A percentile compares a stretch with the other conserved stretches of the same genome.
These are phyloP conservation scores for Anarrhichthys ocellatus DNA, from an alignment of 2,113 vertebrate species.

Conservation along the genomic window DNA sequence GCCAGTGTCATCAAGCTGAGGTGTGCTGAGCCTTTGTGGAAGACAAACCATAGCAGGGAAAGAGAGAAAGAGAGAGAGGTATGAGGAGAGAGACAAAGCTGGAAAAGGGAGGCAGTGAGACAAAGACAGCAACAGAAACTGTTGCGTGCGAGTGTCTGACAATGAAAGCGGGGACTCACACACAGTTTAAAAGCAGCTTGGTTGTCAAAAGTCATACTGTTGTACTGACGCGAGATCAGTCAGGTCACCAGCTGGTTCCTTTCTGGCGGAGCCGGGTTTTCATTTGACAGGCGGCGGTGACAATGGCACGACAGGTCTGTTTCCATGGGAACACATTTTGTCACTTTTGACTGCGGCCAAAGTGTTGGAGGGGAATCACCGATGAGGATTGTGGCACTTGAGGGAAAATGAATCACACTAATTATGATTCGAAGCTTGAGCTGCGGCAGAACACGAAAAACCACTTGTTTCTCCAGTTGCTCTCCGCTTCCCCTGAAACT, in stretches of 20 bases:
- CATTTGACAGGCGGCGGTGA: conserved; percentile 71
- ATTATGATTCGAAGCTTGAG: conserved; percentile 71
- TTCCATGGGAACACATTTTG: conserved; percentile 79
- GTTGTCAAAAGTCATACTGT: conserved; percentile 70
- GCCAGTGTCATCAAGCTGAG: conserved; percentile 46
- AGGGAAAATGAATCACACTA: conserved; percentile 73
- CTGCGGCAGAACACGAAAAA: conserved; percentile 33
- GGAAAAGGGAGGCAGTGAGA: conserved; percentile 37
- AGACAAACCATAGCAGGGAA: conserved; percentile 35
- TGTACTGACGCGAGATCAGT: conserved; percentile 74
- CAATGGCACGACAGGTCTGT: conserved; percentile 74
- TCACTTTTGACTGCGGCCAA: conserved; percentile 59
- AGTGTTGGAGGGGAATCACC: conserved; percentile 63
- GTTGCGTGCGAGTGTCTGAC: conserved; percentile 46
- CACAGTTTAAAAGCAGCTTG: conserved; percentile 63
- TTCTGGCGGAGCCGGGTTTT: conserved; percentile 65
- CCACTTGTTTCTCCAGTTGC: conserved; percentile 29
- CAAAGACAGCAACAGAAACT: conserved; percentile 41
- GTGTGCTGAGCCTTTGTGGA: conserved; percentile 41
- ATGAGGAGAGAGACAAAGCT: conserved; percentile 30
- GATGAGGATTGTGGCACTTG: conserved; percentile 55
- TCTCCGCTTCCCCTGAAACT: conserved; percentile 29
- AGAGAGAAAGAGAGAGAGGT: conserved; percentile 19
- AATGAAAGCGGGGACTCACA: conserved; percentile 49
- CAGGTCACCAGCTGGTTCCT: conserved; percentile 78